These are phyloP conservation scores for Leuciscus idus DNA, from an alignment of 2,113 vertebrate species.

Conservation along the genomic window DNA sequence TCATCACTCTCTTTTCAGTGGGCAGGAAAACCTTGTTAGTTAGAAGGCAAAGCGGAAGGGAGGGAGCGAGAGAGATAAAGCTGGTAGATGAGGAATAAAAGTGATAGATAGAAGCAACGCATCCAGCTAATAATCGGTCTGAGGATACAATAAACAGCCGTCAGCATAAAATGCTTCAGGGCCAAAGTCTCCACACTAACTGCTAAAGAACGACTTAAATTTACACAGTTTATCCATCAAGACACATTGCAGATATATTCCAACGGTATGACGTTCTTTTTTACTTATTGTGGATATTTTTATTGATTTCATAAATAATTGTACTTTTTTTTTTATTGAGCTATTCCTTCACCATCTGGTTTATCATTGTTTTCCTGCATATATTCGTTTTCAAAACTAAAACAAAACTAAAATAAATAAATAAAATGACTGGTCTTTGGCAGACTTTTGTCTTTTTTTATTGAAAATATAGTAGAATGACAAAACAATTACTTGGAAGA, in stretches of 20 bases:
- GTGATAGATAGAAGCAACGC: slow-evolving; percentile 24
- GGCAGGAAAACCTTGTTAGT: slow-evolving; percentile 50
- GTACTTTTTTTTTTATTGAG: no score
- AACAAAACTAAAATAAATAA: background rate
- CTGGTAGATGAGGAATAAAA: slow-evolving; percentile 6
- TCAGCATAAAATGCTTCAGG: background rate
- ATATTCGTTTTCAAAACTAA: background rate
- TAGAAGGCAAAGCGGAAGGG: slow-evolving; percentile 23
- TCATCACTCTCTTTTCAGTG: slow-evolving; percentile 42
- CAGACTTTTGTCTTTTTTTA: background rate
- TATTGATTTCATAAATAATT: background rate
- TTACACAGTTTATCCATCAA: background rate
- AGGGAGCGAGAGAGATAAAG: slow-evolving; percentile 12
- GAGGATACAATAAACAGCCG: slow-evolving; percentile 36
- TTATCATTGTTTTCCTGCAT: background rate
- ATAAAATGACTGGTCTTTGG: background rate
- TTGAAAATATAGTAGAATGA: background rate
- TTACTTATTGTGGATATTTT: background rate
- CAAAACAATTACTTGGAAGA: no score
- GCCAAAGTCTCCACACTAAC: background rate
- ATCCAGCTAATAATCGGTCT: slow-evolving; percentile 22
- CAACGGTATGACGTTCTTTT: background rate
- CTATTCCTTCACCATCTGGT: no score
- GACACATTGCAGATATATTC: background rate
- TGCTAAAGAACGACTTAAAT: background rate